phyloP scores from a whole-genome alignment of 2,113 vertebrate genomes.

The Mustela lutreola region DNA sequence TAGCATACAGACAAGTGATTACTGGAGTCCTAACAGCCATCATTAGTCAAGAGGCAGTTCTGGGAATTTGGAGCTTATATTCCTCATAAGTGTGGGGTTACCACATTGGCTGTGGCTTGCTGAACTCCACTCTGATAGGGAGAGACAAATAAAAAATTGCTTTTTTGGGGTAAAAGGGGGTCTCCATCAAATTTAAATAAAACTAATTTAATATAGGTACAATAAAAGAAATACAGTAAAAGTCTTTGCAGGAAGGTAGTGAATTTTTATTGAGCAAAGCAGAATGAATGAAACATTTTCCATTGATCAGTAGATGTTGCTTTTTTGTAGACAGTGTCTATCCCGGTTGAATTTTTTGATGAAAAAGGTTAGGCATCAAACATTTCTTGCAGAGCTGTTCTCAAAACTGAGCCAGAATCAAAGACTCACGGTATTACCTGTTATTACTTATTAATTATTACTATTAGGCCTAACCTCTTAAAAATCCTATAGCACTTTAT shows the following conservation, averaged over 20 bases:
- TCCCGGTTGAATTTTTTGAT: conserved; percentile 67
- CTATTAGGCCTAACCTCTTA: conserved; percentile 5
- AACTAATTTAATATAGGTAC: background rate
- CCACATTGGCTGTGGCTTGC: background rate
- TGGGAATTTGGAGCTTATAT: background rate
- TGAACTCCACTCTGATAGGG: background rate
- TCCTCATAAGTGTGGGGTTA: background rate
- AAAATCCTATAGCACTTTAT: background rate
- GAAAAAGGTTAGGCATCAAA: conserved; percentile 67
- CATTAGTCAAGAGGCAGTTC: background rate
- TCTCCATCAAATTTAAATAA: background rate
- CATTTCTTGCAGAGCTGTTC: conserved; percentile 50
- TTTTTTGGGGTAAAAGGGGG: background rate
- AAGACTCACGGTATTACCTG: conserved; percentile 41
- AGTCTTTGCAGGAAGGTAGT: conserved; percentile 44
- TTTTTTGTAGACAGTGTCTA: conserved; percentile 41
- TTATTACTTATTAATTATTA: conserved; percentile 78
- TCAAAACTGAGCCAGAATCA: conserved; percentile 68
- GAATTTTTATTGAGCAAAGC: conserved; percentile 56
- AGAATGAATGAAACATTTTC: conserved; percentile 64
- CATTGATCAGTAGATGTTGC: conserved; percentile 48
- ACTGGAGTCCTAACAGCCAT: background rate
- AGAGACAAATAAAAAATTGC: background rate
- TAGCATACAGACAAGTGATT: background rate
- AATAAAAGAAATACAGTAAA: background rate